Conservation (phyloP, 1,140 invertebrate species). For the Drosophila mojavensis region DNA sequence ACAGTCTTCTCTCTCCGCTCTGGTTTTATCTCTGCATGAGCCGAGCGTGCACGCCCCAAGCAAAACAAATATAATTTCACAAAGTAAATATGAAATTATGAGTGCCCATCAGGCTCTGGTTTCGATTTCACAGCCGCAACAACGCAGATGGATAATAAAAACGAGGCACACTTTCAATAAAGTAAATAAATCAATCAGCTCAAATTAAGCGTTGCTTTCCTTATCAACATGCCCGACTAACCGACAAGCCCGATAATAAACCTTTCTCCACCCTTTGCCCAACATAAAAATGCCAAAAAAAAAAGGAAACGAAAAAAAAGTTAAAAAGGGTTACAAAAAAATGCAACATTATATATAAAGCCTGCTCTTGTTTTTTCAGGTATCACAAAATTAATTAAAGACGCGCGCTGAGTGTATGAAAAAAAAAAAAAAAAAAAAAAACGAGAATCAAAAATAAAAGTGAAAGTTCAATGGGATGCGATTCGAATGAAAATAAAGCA, state of each 20-base stretch:
- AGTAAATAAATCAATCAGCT: constrained; percentile 59
- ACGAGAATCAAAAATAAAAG: constrained; percentile 22
- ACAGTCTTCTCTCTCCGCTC: background rate
- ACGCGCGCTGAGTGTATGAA: constrained; percentile 34
- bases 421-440: constrained; percentile 3
- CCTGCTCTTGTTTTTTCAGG: constrained; percentile 35
- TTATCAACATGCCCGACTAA: constrained; percentile 11
- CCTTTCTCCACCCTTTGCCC: constrained; percentile 43
- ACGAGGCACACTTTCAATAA: constrained; percentile 44
- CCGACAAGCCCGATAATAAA: constrained; percentile 27
- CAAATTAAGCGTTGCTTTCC: constrained; percentile 40
- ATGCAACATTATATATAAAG: constrained; percentile 22
- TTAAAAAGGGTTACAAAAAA: constrained; percentile 46
- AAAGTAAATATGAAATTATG: constrained; percentile 78
- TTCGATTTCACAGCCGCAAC: constrained; percentile 8
- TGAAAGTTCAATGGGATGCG: constrained; percentile 68
- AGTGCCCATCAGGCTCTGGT: constrained; percentile 46
- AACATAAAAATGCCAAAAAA: constrained; percentile 59
- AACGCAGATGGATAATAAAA: constrained; percentile 14
- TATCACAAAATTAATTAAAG: constrained; percentile 73
- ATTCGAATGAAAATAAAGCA: constrained; percentile 59
- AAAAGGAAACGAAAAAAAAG: constrained; percentile 40
- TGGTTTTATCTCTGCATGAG: background rate
- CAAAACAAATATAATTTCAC: constrained; percentile 74
- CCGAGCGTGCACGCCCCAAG: constrained; percentile 33